Base-by-base conservation (phyloP, 2,113 vertebrate species). In the Halichoeres trimaculatus region DNA sequence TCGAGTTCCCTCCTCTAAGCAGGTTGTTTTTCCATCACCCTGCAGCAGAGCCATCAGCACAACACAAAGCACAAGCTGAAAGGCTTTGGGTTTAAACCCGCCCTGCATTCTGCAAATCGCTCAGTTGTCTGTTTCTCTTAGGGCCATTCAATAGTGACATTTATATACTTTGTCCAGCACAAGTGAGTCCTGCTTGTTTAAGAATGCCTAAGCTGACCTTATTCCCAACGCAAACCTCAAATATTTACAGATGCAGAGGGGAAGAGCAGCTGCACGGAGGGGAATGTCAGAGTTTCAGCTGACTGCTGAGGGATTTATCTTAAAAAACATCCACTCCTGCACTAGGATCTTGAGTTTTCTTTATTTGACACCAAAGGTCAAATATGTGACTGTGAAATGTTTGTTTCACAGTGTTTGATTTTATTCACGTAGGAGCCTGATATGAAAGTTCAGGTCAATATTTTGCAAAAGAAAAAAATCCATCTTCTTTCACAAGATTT, bases 221-320 rank as follows among this genome's bases (percentile, higher is more conserved):
- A 87, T 93, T 85, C 75, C 78, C 85, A 89, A 90, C 81, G 70
- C 58, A 82, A 90, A 91, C 80, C 88, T 85, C 89, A 94, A 94
- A 94, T 94, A 94, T 94, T 94, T 94, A 90, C 88, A 90, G 87
- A 87, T 85, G 86, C 36, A 30, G 47, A 62, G 34, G 43, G 20
- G 20, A 65, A 30, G 47, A 76, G 68, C 63, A 59, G 54, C 45
- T 43, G 24, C 5, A 63, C 30, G 7, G 41, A 34, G 1, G 58
- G 30, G 55, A 55, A 58, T 30, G 43, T 20, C 51, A 22, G 41
- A 45, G 26, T 52, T 64, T 77, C 23, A 30, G 36, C 52, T 34
- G 24, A 22, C 34, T 22, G 43, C 4, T 43, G 56, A 38, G 63
- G 26, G 61, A 66, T 40, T 74, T 67, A 41, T 61, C 45, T 58